Evolutionary conservation across 2,113 vertebrate species (phyloP).

Genomic region (Sylvilagus bachmani): DNA sequence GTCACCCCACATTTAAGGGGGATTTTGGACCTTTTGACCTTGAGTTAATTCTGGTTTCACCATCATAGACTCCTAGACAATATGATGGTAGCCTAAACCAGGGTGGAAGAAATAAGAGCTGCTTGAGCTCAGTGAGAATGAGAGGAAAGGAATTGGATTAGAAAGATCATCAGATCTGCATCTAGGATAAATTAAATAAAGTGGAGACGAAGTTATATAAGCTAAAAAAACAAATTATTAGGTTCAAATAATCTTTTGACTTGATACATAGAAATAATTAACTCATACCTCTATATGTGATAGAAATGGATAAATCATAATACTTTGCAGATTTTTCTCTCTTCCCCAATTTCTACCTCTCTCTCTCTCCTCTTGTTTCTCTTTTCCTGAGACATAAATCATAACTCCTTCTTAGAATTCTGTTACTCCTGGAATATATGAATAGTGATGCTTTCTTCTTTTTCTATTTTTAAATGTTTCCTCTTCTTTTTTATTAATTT

Average conservation of each 20-base stretch:
- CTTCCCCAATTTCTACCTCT: too few species aligned
- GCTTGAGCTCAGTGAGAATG: not conserved
- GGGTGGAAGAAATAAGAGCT: not conserved
- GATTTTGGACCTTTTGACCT: too few species aligned
- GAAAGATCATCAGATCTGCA: not conserved
- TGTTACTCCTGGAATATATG: not conserved
- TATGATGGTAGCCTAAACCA: not conserved
- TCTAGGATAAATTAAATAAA: not conserved
- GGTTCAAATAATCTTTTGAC: not conserved
- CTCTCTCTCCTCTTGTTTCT: not conserved
- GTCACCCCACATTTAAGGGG: not conserved
- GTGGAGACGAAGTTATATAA: not conserved
- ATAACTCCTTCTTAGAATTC: not conserved
- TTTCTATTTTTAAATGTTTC: too few species aligned
- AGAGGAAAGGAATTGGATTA: not conserved
- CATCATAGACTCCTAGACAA: too few species aligned
- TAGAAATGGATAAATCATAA: constrained; percentile 1
- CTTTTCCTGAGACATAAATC: not conserved
- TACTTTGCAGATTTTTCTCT: not conserved
- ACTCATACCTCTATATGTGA: not conserved
- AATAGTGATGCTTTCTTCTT: not conserved
- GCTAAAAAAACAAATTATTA: not conserved
- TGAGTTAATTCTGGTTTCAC: too few species aligned
- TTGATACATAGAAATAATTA: not conserved
- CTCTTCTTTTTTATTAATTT: too few species aligned